Percentiles rank a stretch among this genome's conserved stretches.
Conservation (phyloP, 2,113 vertebrate species). For the Cyanistes caeruleus region DNA sequence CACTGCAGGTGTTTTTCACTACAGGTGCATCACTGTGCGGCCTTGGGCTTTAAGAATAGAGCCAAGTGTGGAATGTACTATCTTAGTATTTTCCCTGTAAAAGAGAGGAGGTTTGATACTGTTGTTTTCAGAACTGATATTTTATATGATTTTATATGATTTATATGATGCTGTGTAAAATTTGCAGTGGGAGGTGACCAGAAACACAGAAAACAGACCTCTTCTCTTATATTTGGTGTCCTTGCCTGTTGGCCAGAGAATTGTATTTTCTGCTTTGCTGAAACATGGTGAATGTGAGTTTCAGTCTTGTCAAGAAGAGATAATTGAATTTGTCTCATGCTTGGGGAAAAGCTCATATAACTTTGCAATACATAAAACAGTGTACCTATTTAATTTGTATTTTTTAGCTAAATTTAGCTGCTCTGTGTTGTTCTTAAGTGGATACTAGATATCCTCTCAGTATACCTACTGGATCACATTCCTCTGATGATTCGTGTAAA, state of each 20-base stretch:
- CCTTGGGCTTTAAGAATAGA: neutral
- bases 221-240: neutral
- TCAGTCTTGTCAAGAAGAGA: neutral
- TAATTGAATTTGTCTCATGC: neutral
- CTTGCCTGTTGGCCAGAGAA: neutral
- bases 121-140: neutral
- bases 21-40: neutral
- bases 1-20: neutral
- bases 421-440: neutral
- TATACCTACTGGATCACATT: neutral
- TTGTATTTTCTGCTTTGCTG: neutral
- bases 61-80: neutral
- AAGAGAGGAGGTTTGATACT: neutral
- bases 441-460: neutral
- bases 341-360: neutral
- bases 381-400: neutral
- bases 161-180: neutral
- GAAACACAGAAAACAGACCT: neutral
- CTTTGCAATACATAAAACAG: neutral
- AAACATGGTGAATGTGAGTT: neutral
- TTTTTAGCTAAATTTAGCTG: neutral
- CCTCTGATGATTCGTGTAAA: neutral
- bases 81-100: neutral
- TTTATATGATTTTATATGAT: neutral
- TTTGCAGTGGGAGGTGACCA: neutral